These are phyloP conservation scores for Yponomeuta sedellus DNA, from an alignment of 2,888 invertebrate genomes.

Conservation along the genomic window DNA sequence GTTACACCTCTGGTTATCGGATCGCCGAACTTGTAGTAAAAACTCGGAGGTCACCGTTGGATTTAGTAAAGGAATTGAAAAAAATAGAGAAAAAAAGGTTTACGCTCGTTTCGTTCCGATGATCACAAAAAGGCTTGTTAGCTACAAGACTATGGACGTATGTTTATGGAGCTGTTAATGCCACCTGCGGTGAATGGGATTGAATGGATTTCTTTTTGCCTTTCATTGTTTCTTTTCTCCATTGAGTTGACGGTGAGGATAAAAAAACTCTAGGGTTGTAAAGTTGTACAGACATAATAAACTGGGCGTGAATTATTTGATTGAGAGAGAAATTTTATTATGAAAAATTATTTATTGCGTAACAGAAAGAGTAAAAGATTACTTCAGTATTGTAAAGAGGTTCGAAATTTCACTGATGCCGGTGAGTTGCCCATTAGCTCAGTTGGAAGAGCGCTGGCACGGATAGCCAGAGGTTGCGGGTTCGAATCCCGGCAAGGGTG, in stretches of 20 bases:
- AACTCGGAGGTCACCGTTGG: neutral
- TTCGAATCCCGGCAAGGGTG: no score
- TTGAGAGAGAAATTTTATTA: no score
- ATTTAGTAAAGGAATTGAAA: slow-evolving; percentile 17
- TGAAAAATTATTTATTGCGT: no score
- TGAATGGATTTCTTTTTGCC: slow-evolving; percentile 1
- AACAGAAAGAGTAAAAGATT: no score
- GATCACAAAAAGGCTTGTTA: slow-evolving; percentile 36
- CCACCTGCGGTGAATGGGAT: neutral
- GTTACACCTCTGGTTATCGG: no score
- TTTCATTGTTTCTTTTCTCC: neutral
- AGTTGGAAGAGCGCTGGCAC: no score
- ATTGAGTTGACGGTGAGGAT: neutral
- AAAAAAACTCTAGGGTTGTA: neutral
- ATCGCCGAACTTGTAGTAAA: no score
- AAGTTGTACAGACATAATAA: neutral
- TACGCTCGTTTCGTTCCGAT: slow-evolving; percentile 22
- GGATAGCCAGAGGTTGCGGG: no score
- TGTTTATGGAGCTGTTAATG: slow-evolving; percentile 28
- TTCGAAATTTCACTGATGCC: no score
- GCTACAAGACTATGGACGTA: slow-evolving; percentile 28
- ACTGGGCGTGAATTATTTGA: no score
- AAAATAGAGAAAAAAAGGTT: slow-evolving; percentile 22
- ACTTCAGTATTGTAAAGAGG: no score
- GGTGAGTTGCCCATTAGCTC: no score